Evolutionary conservation across 2,888 invertebrate genomes (phyloP).

Genomic region (Tortrix viridana): DNA sequence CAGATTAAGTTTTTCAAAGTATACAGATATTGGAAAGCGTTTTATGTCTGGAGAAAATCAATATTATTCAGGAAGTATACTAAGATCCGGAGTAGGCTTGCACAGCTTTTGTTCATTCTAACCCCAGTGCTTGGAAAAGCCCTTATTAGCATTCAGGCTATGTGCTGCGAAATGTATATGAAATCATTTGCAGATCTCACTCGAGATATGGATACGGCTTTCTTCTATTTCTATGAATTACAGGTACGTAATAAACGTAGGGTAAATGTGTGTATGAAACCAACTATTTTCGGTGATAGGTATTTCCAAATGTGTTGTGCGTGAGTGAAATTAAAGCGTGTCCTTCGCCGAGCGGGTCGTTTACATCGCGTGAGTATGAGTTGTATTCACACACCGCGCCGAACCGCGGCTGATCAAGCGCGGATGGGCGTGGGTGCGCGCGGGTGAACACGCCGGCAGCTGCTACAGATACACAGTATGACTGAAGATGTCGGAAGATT

Average conservation of each 20-base stretch:
- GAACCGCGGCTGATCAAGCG: no score
- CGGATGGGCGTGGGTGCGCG: no score
- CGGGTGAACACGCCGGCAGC: no score
- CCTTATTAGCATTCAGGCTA: slow-evolving; percentile 87
- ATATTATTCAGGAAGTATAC: slow-evolving; percentile 88
- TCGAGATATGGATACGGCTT: slow-evolving; percentile 75
- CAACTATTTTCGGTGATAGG: no score
- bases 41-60: slow-evolving; percentile 91
- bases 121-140: slow-evolving; percentile 89
- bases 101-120: slow-evolving; percentile 88
- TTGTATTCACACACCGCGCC: no score
- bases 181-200: slow-evolving; percentile 86
- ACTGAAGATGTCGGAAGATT: no score
- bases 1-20: slow-evolving; percentile 87
- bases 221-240: slow-evolving; percentile 89
- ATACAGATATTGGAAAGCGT: slow-evolving; percentile 91
- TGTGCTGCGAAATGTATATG: slow-evolving; percentile 86
- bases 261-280: no score
- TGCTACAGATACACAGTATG: no score
- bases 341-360: no score
- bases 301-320: no score
- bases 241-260: slow-evolving; percentile 76
- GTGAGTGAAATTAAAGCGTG: no score
- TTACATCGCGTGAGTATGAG: no score
- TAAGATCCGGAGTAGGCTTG: slow-evolving; percentile 83